Percentiles rank a stretch among this genome's conserved stretches.
Conservation (phyloP, 2,888 invertebrate genomes). For the Mythimna impura region DNA sequence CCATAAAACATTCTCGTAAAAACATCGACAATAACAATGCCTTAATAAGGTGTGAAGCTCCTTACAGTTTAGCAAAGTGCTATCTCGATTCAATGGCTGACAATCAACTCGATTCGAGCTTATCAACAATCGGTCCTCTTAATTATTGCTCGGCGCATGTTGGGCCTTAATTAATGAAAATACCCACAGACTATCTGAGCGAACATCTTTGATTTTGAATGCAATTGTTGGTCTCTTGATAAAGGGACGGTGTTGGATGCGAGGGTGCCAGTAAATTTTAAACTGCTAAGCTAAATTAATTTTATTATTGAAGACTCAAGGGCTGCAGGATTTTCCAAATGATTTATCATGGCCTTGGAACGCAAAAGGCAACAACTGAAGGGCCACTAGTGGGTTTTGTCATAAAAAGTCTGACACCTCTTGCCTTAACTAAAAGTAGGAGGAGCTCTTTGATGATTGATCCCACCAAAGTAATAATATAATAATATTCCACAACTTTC, state of each 20-base stretch:
- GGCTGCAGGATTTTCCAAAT: too few relatives aligned
- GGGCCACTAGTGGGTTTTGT: too few relatives aligned
- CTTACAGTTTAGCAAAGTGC: slow-evolving; percentile 76
- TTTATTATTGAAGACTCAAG: too few relatives aligned
- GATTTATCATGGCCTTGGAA: too few relatives aligned
- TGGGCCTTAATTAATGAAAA: slow-evolving; percentile 88
- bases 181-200: slow-evolving; percentile 82
- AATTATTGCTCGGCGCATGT: slow-evolving; percentile 88
- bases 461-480: too few relatives aligned
- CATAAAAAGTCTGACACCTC: too few relatives aligned
- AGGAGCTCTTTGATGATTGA: too few relatives aligned
- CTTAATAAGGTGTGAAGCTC: slow-evolving; percentile 85
- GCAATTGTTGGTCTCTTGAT: slow-evolving; percentile 88
- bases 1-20: slow-evolving; percentile 33
- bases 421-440: too few relatives aligned
- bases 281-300: slow-evolving; percentile 3
- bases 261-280: slow-evolving; percentile 63
- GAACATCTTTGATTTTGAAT: slow-evolving; percentile 89
- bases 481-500: too few relatives aligned
- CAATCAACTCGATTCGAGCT: slow-evolving; percentile 82
- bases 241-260: slow-evolving; percentile 76
- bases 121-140: slow-evolving; percentile 88
- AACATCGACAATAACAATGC: slow-evolving; percentile 67
- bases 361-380: too few relatives aligned
- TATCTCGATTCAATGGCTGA: slow-evolving; percentile 77